Evolutionary conservation across 2,797 vertebrate species (phyloP).

Genomic region (Poecilia velifera): DNA sequence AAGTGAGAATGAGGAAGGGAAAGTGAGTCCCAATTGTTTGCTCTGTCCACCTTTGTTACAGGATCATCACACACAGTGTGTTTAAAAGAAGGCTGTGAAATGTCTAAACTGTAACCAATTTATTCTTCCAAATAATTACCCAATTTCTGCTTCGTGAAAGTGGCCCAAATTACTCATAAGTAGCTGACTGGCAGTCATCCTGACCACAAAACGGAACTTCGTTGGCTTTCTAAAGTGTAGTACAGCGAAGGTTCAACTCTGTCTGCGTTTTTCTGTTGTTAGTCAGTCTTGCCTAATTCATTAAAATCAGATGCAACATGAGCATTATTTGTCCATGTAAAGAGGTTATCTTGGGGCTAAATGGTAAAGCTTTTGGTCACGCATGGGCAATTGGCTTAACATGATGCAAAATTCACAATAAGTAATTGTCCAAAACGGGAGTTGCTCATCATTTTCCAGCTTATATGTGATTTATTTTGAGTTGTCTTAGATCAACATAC

Average conservation of each 20-base stretch:
- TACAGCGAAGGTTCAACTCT: neutral
- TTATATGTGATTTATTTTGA: neutral
- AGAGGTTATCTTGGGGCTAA: neutral
- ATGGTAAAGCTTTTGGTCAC: neutral
- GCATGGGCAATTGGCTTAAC: neutral
- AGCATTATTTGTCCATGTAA: neutral
- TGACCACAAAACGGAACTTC: neutral
- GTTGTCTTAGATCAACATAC: neutral
- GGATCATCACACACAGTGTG: neutral
- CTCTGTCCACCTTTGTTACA: neutral
- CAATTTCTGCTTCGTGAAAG: conserved; percentile 5
- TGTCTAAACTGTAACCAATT: neutral
- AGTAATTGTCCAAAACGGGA: neutral
- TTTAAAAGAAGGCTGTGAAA: neutral
- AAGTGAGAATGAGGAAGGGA: neutral
- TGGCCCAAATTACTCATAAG: neutral
- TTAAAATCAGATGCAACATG: neutral
- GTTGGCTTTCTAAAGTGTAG: neutral
- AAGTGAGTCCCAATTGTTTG: neutral
- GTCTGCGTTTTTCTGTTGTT: neutral
- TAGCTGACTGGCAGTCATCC: neutral
- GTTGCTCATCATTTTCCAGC: neutral
- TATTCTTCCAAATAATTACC: conserved; percentile 8
- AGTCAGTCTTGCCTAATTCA: neutral
- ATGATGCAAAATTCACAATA: neutral